Evolutionary conservation across 30 jellyfish, hydroid and myxozoan species (phyloP), one percentile per base, ranked within the genome.

Genomic region (Turritopsis dohrnii): DNA sequence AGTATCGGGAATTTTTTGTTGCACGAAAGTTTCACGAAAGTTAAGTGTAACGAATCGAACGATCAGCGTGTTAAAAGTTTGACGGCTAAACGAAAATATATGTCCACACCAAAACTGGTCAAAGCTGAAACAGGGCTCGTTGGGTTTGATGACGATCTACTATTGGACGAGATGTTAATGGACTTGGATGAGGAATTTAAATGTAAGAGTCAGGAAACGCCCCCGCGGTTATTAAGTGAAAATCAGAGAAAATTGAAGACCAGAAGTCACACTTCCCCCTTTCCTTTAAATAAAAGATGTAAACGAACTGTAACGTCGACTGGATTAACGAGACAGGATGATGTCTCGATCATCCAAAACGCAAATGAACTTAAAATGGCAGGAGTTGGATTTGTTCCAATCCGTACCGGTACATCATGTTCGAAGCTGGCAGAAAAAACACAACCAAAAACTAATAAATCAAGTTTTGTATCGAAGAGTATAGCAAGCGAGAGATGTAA

Each of bases 181-280:
- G 79, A 53, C 8, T 41, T 80, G 54, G 87, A 80, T 26, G 87
- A 80, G 20, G 87, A 80, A 80, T 21, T 80, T 25, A 80, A 66
- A 53, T 80, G 87, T 54, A 53, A 53, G 54, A 80, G 87, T 80
- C 87, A 80, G 28, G 81, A 80, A 52, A 69, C 76, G 21, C 65
- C 79, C 22, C 87, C 77, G 22, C 77, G 31, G 8, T 8, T 26
- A 54, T 21, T 79, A 1, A 80, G 84, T 21, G 60, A 84, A 22
- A 52, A 66, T 80, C 87, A 80, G 65, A 30, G 87, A 1, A 66
- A 52, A 52, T 53, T 80, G 54, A 80, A 53, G 26, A n/a, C 87
- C 31, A 54, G 87, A 28, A 80, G 87, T 69, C 79, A 52, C 53
- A 80, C 87, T 16, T 80, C 87, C 16, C 87, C 87, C 5, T 80